A percentile compares a stretch with the other conserved stretches of the same genome.
These are phyloP conservation scores for Chromobotia macracanthus DNA, from an alignment of 2,797 vertebrate genomes.

Conservation along the genomic window DNA sequence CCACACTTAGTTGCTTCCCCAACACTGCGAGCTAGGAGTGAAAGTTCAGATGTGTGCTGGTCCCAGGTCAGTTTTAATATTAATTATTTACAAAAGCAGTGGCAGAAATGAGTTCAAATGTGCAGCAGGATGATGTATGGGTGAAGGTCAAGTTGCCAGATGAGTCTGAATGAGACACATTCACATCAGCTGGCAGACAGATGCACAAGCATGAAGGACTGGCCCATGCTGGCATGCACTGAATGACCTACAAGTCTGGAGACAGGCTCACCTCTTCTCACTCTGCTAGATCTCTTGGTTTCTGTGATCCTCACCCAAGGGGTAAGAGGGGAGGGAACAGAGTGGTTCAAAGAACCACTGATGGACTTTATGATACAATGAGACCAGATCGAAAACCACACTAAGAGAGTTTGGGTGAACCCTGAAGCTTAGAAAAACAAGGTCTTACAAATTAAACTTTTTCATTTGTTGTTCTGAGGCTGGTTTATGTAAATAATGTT, in stretches of 20 bases:
- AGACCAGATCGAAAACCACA: neutral
- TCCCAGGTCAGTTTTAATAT: conserved; percentile 6
- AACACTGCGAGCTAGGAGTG: neutral
- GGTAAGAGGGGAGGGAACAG: neutral
- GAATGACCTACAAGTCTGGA: conserved; percentile 77
- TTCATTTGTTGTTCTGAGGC: conserved; percentile 33
- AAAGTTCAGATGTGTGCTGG: neutral
- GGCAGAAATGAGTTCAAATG: conserved; percentile 19
- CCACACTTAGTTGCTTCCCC: no score
- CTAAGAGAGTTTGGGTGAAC: neutral
- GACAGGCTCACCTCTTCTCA: conserved; percentile 21
- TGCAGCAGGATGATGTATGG: conserved; percentile 29
- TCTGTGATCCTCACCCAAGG: conserved; percentile 27
- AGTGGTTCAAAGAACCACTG: neutral
- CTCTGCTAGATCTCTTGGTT: conserved; percentile 1
- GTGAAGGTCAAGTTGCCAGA: conserved; percentile 21
- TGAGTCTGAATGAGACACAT: conserved; percentile 63
- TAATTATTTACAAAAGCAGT: neutral
- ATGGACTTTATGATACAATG: neutral
- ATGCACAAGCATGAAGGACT: conserved; percentile 60
- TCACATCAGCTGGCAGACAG: conserved; percentile 66
- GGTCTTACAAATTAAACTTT: conserved; percentile 29
- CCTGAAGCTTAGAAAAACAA: conserved; percentile 1
- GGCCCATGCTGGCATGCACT: conserved; percentile 65
- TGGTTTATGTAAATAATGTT: conserved; percentile 25